A percentile compares a stretch with the other conserved stretches of the same genome.
These are phyloP conservation scores for Copidosoma floridanum DNA, from an alignment of 1,140 invertebrate species.

Conservation along the genomic window DNA sequence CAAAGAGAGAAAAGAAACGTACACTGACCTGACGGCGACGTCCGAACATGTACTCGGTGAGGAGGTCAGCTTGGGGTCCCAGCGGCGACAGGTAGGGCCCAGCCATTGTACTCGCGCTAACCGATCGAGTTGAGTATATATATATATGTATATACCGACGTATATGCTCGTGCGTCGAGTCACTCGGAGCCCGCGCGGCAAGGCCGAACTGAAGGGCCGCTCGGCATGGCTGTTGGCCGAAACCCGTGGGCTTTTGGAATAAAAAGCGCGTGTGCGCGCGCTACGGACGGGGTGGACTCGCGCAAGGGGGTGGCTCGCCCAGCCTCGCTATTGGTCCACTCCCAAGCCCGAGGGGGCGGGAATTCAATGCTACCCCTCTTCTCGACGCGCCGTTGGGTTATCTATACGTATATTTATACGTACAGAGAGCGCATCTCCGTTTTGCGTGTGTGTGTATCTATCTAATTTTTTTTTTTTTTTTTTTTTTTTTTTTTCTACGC, in stretches of 20 bases:
- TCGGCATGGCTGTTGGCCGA: background rate
- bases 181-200: background rate
- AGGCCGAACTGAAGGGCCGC: background rate
- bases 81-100: constrained; percentile 80
- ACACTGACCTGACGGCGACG: constrained; percentile 73
- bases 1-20: constrained; percentile 43
- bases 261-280: background rate
- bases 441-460: too few relatives aligned
- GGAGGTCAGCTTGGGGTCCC: constrained; percentile 70
- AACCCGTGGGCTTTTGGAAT: background rate
- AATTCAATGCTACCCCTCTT: background rate
- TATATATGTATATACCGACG: background rate
- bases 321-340: background rate
- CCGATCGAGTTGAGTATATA: background rate
- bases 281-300: background rate
- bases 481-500: too few relatives aligned
- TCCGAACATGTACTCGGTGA: constrained; percentile 91
- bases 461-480: too few relatives aligned
- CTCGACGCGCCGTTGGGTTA: background rate
- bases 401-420: too few relatives aligned
- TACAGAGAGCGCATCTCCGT: too few relatives aligned
- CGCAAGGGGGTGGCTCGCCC: background rate
- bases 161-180: background rate
- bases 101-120: constrained; percentile 65
- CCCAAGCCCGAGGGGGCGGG: background rate